Conservation (phyloP, 2,888 invertebrate genomes). For the Gnatocerus cornutus region DNA sequence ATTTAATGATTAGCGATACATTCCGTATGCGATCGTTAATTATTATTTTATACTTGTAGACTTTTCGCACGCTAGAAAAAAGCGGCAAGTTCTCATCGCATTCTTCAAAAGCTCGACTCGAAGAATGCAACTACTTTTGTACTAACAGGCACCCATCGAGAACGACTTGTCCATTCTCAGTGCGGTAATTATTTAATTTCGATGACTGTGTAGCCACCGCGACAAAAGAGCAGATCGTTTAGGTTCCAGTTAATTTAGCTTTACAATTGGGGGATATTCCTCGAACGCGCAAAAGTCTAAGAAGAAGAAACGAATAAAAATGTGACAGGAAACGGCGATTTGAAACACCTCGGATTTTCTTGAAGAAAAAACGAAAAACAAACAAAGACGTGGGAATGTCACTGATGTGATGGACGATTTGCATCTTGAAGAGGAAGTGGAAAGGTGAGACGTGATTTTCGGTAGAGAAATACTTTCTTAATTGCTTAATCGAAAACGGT, state of each 20-base stretch:
- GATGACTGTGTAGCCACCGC: slow-evolving; percentile 22
- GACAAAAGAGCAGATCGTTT: slow-evolving; percentile 33
- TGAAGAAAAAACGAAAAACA: slow-evolving; percentile 49
- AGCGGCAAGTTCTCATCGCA: slow-evolving; percentile 11
- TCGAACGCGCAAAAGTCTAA: slow-evolving; percentile 44
- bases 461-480: slow-evolving; percentile 52
- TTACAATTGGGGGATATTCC: slow-evolving; percentile 49
- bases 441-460: slow-evolving; percentile 56
- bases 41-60: slow-evolving; percentile 29
- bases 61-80: slow-evolving; percentile 28
- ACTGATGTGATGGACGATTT: slow-evolving; percentile 49
- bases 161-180: slow-evolving; percentile 32
- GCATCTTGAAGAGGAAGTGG: slow-evolving; percentile 54
- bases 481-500: slow-evolving; percentile 57
- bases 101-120: slow-evolving; percentile 4
- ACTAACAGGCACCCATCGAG: too few species aligned
- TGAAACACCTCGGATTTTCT: slow-evolving; percentile 52
- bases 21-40: slow-evolving; percentile 41
- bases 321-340: slow-evolving; percentile 53
- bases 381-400: slow-evolving; percentile 55
- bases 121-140: not conserved
- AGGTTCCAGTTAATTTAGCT: slow-evolving; percentile 52
- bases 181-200: slow-evolving; percentile 39
- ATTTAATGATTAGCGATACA: slow-evolving; percentile 42
- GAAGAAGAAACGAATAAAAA: slow-evolving; percentile 46